Base-by-base conservation (phyloP, 1,140 invertebrate genomes). In the Pentalonia nigronervosa region DNA sequence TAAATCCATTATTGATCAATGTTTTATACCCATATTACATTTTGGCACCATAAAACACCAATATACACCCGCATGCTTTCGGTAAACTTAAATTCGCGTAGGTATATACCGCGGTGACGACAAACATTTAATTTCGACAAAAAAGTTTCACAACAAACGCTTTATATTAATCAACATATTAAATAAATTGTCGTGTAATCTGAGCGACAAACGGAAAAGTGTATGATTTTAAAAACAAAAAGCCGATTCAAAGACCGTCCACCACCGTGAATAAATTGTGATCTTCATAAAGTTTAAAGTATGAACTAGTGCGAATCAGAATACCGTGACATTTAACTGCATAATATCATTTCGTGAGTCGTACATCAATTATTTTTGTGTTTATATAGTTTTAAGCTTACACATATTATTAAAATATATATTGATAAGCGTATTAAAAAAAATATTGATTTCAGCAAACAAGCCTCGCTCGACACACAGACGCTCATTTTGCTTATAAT, bases 1-100 rank as follows among this genome's bases (percentile, higher is more conserved):
- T 89, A 89, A 89, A 89, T 89, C 48, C 88, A 53, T 89, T 89
- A 89, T 89, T 36, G 88, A 89, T 89, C 88, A 89, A 56, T 53
- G 48, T 41, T 36, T 17, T 56, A 50, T 34, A 34, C n/a, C 17
- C 30, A 89, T 53, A 89, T 20, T 53, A 76, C n/a, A 76, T 89
- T 89, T 89, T 34, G 30, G n/a, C 20, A 23, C 47, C 47, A 34
- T 88, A 87, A 87, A n/a, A 34, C 30, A 89, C 20, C 30, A 53
- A 45, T 86, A 86, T 1, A 47, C 84, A 47, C 41, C 83, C 45
- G 41, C 36, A 14, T 45, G 7, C 47, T n/a, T 87, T 87, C 86
- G 17, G 45, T 48, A 47, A 87, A 48, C 45, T 87, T 34, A 21
- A 41, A 84, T 45, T 41, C 41, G 4, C 83, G 41, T 41, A 83